Percentiles rank a stretch among this genome's conserved stretches.
Evolutionary conservation across 2,113 vertebrate species (phyloP).

Genomic region (Cynopterus brachyotis): DNA sequence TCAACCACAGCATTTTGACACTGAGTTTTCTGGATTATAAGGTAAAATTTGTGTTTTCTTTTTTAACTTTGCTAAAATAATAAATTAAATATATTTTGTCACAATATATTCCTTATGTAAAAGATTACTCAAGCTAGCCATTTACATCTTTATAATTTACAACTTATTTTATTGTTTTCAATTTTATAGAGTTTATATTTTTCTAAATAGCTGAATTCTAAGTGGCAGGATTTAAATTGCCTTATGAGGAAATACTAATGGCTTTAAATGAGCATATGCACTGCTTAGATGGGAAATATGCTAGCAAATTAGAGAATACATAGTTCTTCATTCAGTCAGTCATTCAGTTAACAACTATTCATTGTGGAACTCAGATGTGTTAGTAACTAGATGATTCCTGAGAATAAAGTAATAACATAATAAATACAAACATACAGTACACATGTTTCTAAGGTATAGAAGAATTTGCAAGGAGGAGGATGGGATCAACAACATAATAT

Average conservation of each 20-base stretch:
- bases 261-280: not conserved
- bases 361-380: not conserved
- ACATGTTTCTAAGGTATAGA: not conserved
- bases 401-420: not conserved
- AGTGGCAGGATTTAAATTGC: not conserved
- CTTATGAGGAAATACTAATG: not conserved
- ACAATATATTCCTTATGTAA: not conserved
- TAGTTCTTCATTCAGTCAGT: not conserved
- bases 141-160: not conserved
- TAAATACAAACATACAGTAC: not conserved
- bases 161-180: not conserved
- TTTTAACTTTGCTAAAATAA: conserved; percentile 14
- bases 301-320: not conserved
- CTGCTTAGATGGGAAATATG: not conserved
- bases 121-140: not conserved
- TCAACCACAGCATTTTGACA: not conserved
- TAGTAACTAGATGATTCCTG: not conserved
- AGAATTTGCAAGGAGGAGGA: not conserved
- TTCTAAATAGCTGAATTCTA: not conserved
- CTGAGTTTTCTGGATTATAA: not conserved
- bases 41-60: not conserved
- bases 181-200: not conserved
- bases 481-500: not conserved
- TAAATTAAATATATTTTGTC: not conserved
- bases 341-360: not conserved